Conservation (phyloP, 2,888 invertebrate species). For the Ennomos erosarius region DNA sequence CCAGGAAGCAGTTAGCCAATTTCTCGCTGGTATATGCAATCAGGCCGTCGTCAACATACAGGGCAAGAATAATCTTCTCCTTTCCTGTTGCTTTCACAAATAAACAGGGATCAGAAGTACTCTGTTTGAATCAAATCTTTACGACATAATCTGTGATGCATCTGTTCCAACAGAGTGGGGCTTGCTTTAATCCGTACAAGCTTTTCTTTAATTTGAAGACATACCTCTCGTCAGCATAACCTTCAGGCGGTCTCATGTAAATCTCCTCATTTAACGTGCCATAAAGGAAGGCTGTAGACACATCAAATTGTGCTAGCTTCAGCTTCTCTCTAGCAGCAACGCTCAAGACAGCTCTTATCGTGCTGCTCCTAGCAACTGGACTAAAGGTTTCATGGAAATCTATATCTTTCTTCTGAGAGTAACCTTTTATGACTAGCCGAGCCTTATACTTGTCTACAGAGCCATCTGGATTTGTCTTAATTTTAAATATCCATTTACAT, state of each 20-base stretch:
- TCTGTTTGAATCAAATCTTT: background rate
- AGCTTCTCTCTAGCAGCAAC: background rate
- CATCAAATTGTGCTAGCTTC: slow-evolving; percentile 1
- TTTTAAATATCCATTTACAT: slow-evolving; percentile 46
- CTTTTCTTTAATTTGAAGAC: slow-evolving; percentile 1
- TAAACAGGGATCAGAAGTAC: background rate
- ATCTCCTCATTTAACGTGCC: background rate
- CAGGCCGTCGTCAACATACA: background rate
- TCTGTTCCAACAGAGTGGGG: background rate
- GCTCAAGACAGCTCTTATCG: background rate
- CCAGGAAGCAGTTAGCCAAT: background rate
- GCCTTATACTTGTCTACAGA: background rate
- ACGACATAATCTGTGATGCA: background rate
- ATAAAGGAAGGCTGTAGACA: background rate
- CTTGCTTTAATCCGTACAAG: slow-evolving; percentile 1
- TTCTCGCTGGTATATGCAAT: background rate
- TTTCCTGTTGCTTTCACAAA: background rate
- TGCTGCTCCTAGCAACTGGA: background rate
- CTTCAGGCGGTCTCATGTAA: background rate
- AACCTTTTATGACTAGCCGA: background rate
- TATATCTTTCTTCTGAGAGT: background rate
- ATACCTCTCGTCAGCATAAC: background rate
- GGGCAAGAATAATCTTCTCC: background rate
- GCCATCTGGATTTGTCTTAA: background rate
- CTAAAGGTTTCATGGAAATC: background rate